Evolutionary conservation across 2,888 invertebrate genomes (phyloP).

Genomic region (Baronia brevicornis): DNA sequence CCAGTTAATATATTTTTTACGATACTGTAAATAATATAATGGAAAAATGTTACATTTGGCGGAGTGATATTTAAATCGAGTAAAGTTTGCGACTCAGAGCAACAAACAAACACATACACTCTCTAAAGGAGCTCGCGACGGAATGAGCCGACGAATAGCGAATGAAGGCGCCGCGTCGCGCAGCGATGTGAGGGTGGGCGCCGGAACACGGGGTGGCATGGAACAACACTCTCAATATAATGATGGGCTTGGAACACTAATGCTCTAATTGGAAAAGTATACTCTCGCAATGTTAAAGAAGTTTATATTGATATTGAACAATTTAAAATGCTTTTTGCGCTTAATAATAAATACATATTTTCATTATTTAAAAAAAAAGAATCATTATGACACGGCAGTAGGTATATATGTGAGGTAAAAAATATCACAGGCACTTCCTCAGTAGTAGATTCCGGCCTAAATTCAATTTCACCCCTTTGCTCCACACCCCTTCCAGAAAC

Average conservation of each 20-base stretch:
- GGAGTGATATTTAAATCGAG: slow-evolving; percentile 39
- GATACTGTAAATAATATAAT: slow-evolving; percentile 11
- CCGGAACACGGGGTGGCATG: slow-evolving; percentile 56
- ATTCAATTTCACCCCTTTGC: slow-evolving; percentile 70
- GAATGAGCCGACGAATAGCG: slow-evolving; percentile 41
- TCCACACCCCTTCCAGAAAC: slow-evolving; percentile 61
- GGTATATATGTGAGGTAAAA: slow-evolving; percentile 49
- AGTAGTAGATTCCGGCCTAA: slow-evolving; percentile 63
- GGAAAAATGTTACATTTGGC: slow-evolving; percentile 27
- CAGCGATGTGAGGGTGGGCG: slow-evolving; percentile 38
- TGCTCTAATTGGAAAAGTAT: slow-evolving; percentile 74
- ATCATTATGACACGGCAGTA: slow-evolving; percentile 48
- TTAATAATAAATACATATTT: no score
- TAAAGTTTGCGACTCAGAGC: slow-evolving; percentile 54
- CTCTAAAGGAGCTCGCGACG: slow-evolving; percentile 44
- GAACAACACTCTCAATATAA: slow-evolving; percentile 75
- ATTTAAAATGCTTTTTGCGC: slow-evolving; percentile 1
- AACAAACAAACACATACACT: slow-evolving; percentile 30
- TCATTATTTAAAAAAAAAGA: slow-evolving; percentile 52
- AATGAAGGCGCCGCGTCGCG: slow-evolving; percentile 25
- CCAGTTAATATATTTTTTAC: not conserved
- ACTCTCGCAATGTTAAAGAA: slow-evolving; percentile 41
- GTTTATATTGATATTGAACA: slow-evolving; percentile 9
- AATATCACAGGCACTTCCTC: slow-evolving; percentile 59
- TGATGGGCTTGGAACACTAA: slow-evolving; percentile 74